Evolutionary conservation across 92 coral and sea anemone genomes (phyloP).

Genomic region (Isaurus tuberculatus): DNA sequence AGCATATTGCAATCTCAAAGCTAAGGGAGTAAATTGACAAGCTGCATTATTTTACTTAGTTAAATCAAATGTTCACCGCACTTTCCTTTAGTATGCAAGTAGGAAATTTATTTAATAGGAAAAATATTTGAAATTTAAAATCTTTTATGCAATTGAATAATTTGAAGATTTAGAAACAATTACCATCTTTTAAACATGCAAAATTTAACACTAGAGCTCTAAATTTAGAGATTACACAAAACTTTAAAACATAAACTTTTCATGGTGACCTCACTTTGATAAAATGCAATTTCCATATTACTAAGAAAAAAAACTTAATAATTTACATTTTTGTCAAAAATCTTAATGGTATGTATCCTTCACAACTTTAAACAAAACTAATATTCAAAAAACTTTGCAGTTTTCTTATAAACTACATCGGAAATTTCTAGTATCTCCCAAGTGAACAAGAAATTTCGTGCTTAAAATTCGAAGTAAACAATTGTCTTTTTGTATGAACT

Average conservation of each 20-base stretch:
- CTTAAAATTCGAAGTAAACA: neutral
- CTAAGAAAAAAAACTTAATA: neutral
- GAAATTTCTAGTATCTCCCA: neutral
- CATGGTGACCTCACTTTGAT: neutral
- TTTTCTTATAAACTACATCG: neutral
- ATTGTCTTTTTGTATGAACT: neutral
- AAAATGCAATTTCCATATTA: neutral
- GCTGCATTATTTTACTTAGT: too few relatives aligned
- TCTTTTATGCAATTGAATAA: neutral
- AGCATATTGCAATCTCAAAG: neutral
- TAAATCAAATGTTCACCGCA: too few relatives aligned
- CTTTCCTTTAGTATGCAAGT: neutral
- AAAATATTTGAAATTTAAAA: neutral
- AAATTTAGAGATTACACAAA: constrained; percentile 45
- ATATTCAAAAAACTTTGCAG: too few relatives aligned
- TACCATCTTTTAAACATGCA: constrained; percentile 2
- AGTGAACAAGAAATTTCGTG: neutral
- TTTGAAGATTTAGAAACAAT: neutral
- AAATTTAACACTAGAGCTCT: neutral
- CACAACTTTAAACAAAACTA: neutral
- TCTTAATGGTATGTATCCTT: neutral
- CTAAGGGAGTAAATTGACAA: too few relatives aligned
- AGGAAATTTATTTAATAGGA: neutral
- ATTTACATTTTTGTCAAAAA: neutral
- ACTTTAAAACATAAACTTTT: neutral